Evolutionary conservation across 2,797 vertebrate species (phyloP), one percentile per base, ranked within the genome.

Genomic region (Cryptoprocta ferox): DNA sequence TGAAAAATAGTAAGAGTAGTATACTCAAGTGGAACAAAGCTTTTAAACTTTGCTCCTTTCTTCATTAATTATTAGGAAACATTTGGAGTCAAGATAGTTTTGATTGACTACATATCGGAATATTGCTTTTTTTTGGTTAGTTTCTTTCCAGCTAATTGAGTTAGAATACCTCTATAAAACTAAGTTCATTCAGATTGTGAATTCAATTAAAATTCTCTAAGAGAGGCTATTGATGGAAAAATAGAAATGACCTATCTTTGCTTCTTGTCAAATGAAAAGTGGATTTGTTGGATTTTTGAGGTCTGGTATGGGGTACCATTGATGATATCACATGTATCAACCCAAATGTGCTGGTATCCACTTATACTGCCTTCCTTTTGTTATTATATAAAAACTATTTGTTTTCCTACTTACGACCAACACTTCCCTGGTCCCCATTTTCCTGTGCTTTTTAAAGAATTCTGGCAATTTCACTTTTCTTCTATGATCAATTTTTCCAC

Each of bases 121-220:
- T 86, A 71, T 86, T 91, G 35, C 14, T 80, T 39, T 75, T 85
- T 76, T 53, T 53, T 53, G 16, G 56, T 9, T 35, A 19, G 30
- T 70, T 92, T 97, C 14, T 93, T 81, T 81, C 48, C 30, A 83
- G n/a, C 21, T 56, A 93, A 87, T 26, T 85, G 65, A 73, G 18
- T 76, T 81, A 73, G 28, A 93, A 92, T 39, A 94, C 10, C 32
- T 93, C 21, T 80, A 24, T 89, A 91, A 91, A 94, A 48, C 2
- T 19, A 30, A 28, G 32, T 81, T 73, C 10, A 48, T 66, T 65
- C 12, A 84, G 63, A 79, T 48, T 13, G 56, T 89, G 32, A 14
- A 24, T 65, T 21, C 13, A 75, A 39, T 92, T 63, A 94, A 93
- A 93, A 85, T 61, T 18, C 28, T 94, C 16, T 92, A n/a, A 53